phyloP scores from a whole-genome alignment of 2,113 vertebrate species.

The Nycticebus coucang region DNA sequence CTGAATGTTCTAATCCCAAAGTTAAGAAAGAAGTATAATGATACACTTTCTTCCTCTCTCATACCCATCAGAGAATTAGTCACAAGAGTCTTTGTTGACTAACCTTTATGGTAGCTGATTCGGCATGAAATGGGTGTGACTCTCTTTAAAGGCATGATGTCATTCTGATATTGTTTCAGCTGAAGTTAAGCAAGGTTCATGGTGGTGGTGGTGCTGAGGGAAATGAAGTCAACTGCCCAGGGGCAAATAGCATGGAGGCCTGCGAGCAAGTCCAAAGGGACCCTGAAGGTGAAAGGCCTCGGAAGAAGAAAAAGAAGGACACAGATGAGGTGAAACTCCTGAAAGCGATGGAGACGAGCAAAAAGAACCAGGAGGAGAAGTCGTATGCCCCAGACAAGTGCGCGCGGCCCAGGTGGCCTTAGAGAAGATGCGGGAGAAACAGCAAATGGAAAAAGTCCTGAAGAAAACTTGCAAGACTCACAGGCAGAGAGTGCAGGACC shows the following conservation, averaged over 20 bases:
- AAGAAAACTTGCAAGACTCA: conserved; percentile 98
- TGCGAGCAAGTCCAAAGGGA: too few species aligned
- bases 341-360: too few species aligned
- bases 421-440: neutral
- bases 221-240: neutral
- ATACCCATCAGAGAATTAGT: conserved; percentile 28
- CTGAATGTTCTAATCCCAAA: conserved; percentile 38
- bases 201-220: neutral
- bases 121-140: conserved; percentile 38
- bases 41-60: conserved; percentile 1
- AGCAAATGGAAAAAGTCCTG: conserved; percentile 99
- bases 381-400: too few species aligned
- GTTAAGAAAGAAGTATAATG: conserved; percentile 8
- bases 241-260: too few species aligned
- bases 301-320: too few species aligned
- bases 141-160: neutral
- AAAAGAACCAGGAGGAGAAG: too few species aligned
- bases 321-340: too few species aligned
- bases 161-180: conserved; percentile 37
- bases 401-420: too few species aligned
- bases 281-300: too few species aligned
- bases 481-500: conserved; percentile 97
- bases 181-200: neutral
- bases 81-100: conserved; percentile 46
- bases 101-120: conserved; percentile 50